phyloP scores from a whole-genome alignment of 1,140 invertebrate species.

The Ephestia elutella region DNA sequence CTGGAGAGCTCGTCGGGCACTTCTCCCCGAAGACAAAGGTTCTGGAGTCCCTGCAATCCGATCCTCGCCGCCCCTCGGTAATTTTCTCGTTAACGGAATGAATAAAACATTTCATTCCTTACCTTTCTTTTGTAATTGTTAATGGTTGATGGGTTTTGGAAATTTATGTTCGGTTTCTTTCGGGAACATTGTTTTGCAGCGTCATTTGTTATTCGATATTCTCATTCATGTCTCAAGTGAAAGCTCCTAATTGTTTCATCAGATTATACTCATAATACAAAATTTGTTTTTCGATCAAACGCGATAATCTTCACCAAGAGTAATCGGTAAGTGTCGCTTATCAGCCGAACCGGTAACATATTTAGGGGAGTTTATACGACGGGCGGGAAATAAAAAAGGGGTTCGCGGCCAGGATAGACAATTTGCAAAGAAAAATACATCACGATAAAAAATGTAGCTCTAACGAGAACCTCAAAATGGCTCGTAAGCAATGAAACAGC shows the following conservation, averaged over 20 bases:
- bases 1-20: conserved; percentile 58
- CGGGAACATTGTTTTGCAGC: conserved; percentile 35
- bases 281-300: not conserved
- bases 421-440: conserved; percentile 52
- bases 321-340: not conserved
- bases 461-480: conserved; percentile 61
- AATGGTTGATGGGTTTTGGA: conserved; percentile 69
- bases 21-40: conserved; percentile 65
- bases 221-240: conserved; percentile 25
- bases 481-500: conserved; percentile 66
- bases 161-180: conserved; percentile 62
- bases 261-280: not conserved
- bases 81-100: conserved; percentile 72
- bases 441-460: conserved; percentile 54
- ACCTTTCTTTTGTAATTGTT: conserved; percentile 72
- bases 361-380: conserved; percentile 9
- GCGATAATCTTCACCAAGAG: not conserved
- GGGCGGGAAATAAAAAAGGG: conserved; percentile 36
- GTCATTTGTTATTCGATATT: conserved; percentile 30
- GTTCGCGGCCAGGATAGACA: conserved; percentile 29
- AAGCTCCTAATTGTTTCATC: conserved; percentile 19
- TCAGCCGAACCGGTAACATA: conserved; percentile 8
- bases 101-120: conserved; percentile 74
- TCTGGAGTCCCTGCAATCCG: conserved; percentile 64
- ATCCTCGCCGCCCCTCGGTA: conserved; percentile 67